phyloP scores from a whole-genome alignment of 2,888 invertebrate species.

The Chamaedrilus cognettii region DNA sequence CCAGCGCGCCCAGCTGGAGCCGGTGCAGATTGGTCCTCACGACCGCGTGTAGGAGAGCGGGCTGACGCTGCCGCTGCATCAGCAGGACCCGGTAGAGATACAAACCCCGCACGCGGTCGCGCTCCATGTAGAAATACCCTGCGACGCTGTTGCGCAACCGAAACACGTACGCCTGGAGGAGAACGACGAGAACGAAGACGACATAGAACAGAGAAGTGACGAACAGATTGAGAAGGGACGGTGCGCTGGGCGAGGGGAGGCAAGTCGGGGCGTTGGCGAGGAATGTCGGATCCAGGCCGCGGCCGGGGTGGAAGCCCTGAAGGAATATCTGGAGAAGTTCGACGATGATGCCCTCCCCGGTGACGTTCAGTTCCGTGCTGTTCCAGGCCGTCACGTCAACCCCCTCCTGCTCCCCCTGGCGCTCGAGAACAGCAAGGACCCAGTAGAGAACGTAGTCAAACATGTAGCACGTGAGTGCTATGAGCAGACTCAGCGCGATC shows the following conservation, averaged over 20 bases:
- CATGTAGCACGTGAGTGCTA: constrained; percentile 26
- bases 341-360: constrained; percentile 34
- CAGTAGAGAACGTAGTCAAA: constrained; percentile 49
- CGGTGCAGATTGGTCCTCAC: constrained; percentile 31
- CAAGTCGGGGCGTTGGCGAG: not conserved
- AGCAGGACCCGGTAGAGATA: constrained; percentile 39
- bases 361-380: constrained; percentile 27
- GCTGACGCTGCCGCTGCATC: constrained; percentile 33
- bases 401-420: constrained; percentile 4
- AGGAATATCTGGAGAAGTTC: constrained; percentile 38
- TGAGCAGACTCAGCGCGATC: constrained; percentile 39
- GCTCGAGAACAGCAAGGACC: constrained; percentile 38
- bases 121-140: constrained; percentile 40
- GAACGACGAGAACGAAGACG: constrained; percentile 28
- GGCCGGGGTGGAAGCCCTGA: constrained; percentile 29
- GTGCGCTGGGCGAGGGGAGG: not conserved
- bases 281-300: constrained; percentile 3
- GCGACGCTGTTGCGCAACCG: constrained; percentile 37
- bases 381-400: constrained; percentile 2
- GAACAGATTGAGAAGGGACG: constrained; percentile 26
- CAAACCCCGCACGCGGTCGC: constrained; percentile 36
- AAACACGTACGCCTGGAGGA: constrained; percentile 39
- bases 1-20: constrained; percentile 19
- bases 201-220: constrained; percentile 30
- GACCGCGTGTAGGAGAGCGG: constrained; percentile 28